These are phyloP conservation scores for Griposia aprilina DNA, from an alignment of 2,888 invertebrate genomes.

Conservation along the genomic window DNA sequence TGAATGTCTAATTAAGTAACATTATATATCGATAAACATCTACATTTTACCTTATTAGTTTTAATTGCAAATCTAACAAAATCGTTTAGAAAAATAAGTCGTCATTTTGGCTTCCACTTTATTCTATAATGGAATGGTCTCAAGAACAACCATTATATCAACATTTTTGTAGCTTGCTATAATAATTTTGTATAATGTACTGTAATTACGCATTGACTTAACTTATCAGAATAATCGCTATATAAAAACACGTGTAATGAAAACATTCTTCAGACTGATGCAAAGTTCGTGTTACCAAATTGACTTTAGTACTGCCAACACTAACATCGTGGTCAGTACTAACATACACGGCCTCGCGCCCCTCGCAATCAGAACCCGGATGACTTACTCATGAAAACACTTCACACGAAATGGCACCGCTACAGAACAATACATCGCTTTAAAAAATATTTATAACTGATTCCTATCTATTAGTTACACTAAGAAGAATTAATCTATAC, in stretches of 20 bases:
- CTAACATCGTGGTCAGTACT: slow-evolving; percentile 10
- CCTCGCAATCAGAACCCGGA: slow-evolving; percentile 52
- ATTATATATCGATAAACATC: slow-evolving; percentile 87
- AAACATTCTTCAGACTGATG: slow-evolving; percentile 66
- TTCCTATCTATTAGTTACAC: slow-evolving; percentile 82
- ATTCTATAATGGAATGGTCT: slow-evolving; percentile 89
- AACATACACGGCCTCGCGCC: slow-evolving; percentile 22
- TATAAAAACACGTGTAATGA: slow-evolving; percentile 69
- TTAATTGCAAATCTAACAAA: slow-evolving; percentile 89
- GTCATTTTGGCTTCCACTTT: slow-evolving; percentile 89
- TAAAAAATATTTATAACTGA: slow-evolving; percentile 81
- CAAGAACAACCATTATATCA: slow-evolving; percentile 85
- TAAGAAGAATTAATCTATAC: slow-evolving; percentile 81
- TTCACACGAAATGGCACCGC: slow-evolving; percentile 86
- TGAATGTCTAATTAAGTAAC: slow-evolving; percentile 82
- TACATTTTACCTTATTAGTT: slow-evolving; percentile 85
- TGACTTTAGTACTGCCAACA: slow-evolving; percentile 50
- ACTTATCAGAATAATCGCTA: slow-evolving; percentile 66
- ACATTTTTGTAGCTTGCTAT: slow-evolving; percentile 77
- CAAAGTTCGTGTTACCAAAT: slow-evolving; percentile 67
- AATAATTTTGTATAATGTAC: slow-evolving; percentile 73
- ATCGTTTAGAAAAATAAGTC: slow-evolving; percentile 90
- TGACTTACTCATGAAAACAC: slow-evolving; percentile 71
- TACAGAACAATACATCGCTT: slow-evolving; percentile 81
- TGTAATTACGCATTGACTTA: slow-evolving; percentile 72